Conservation (phyloP, 1,140 invertebrate species). For the Drosophila sp. region DNA sequence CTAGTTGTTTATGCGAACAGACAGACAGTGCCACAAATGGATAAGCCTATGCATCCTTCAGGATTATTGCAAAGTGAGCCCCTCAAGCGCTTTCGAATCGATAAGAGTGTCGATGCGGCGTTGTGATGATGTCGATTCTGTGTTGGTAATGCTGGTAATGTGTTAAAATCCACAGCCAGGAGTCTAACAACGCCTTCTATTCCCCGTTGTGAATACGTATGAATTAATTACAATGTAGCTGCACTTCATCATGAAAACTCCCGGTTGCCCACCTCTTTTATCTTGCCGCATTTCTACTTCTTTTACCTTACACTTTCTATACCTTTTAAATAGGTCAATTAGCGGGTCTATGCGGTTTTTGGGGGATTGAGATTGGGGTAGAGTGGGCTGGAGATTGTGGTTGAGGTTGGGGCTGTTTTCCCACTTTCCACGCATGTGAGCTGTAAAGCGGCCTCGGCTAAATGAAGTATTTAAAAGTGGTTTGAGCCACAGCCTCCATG, state of each 20-base stretch:
- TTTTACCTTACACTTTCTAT: not conserved
- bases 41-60: too few species aligned
- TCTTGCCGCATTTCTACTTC: not conserved
- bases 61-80: constrained; percentile 22
- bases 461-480: constrained; percentile 13
- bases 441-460: constrained; percentile 15
- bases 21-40: too few species aligned
- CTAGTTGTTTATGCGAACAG: too few species aligned
- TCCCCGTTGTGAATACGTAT: constrained; percentile 19
- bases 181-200: not conserved
- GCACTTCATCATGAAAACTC: constrained; percentile 28
- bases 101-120: constrained; percentile 22
- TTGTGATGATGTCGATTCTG: constrained; percentile 9
- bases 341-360: constrained; percentile 30
- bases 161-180: not conserved
- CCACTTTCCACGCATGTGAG: not conserved
- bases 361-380: too few species aligned
- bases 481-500: not conserved
- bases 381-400: not conserved
- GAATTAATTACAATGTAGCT: constrained; percentile 56
- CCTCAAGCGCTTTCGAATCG: constrained; percentile 31
- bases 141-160: constrained; percentile 14
- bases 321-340: constrained; percentile 68
- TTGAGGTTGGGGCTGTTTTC: too few species aligned
- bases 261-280: not conserved